phyloP scores from a whole-genome alignment of 2,797 vertebrate species.

The Sandelia bainsii region DNA sequence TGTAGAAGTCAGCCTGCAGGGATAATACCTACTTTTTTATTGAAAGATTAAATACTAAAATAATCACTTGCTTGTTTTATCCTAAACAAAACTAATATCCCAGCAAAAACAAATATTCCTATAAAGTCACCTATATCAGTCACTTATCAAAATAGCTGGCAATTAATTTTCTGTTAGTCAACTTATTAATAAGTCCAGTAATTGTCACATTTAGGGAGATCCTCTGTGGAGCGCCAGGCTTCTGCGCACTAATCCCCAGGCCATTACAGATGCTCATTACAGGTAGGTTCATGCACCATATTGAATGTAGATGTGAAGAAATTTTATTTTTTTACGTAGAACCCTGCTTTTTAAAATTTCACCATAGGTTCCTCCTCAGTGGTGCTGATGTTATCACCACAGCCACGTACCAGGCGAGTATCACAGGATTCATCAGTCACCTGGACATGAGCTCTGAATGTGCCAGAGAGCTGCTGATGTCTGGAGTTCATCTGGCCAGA shows the following conservation, averaged over 20 bases:
- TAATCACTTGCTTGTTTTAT: too few species aligned
- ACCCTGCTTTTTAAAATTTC: neutral
- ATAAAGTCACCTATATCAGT: too few species aligned
- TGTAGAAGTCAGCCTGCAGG: too few species aligned
- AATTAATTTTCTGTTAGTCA: neutral
- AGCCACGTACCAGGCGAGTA: constrained; percentile 87
- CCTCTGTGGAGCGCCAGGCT: constrained; percentile 88
- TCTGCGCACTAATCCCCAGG: constrained; percentile 83
- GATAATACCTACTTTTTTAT: too few species aligned
- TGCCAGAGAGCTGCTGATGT: constrained; percentile 80
- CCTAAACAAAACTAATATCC: too few species aligned
- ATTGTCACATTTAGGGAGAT: constrained; percentile 78
- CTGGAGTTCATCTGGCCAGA: constrained; percentile 83
- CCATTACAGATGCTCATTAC: constrained; percentile 83
- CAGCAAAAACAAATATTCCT: too few species aligned
- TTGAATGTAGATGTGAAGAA: neutral
- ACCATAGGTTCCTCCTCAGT: constrained; percentile 82
- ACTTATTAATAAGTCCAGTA: neutral
- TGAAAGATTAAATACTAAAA: too few species aligned
- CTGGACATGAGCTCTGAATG: constrained; percentile 75
- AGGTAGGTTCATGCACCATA: constrained; percentile 66
- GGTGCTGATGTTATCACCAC: constrained; percentile 87
- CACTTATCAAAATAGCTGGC: neutral
- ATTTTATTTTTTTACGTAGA: neutral
- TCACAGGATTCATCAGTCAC: constrained; percentile 82